Percentiles rank a stretch among this genome's conserved stretches.
phyloP scores from a whole-genome alignment of 2,888 invertebrate genomes.

The Sphaerophoria taeniata region DNA sequence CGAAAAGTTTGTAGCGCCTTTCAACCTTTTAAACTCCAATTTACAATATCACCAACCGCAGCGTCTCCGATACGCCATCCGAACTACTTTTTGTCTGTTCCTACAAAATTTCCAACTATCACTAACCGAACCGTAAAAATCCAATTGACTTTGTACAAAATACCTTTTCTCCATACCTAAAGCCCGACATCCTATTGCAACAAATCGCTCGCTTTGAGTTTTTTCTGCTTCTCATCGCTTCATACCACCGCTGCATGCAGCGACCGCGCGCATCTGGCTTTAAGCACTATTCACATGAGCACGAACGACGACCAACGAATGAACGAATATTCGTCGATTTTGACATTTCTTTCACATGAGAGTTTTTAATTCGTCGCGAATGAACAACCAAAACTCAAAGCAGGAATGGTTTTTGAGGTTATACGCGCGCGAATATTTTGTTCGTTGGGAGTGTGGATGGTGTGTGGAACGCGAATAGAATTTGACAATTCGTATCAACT shows the following conservation, averaged over 20 bases:
- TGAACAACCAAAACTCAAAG: too few relatives aligned
- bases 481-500: too few relatives aligned
- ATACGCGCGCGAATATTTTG: too few relatives aligned
- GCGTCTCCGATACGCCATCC: neutral
- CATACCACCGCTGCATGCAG: neutral
- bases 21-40: slow-evolving; percentile 34
- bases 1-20: slow-evolving; percentile 36
- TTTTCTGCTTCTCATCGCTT: neutral
- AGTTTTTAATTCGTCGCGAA: too few relatives aligned
- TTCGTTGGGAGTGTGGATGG: too few relatives aligned
- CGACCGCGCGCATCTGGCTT: slow-evolving; percentile 44
- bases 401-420: too few relatives aligned
- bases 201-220: neutral
- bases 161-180: slow-evolving; percentile 18
- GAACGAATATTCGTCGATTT: too few relatives aligned
- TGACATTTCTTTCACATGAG: too few relatives aligned
- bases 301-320: too few relatives aligned
- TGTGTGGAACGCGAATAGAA: too few relatives aligned
- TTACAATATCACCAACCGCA: neutral
- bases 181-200: too few relatives aligned
- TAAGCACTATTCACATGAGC: too few relatives aligned
- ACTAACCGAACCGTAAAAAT: slow-evolving; percentile 65
- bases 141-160: slow-evolving; percentile 68
- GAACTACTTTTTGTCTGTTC: slow-evolving; percentile 10
- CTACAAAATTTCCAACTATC: slow-evolving; percentile 61